Conservation (phyloP, 2,797 vertebrate species). For the Pelobates cultripes region DNA sequence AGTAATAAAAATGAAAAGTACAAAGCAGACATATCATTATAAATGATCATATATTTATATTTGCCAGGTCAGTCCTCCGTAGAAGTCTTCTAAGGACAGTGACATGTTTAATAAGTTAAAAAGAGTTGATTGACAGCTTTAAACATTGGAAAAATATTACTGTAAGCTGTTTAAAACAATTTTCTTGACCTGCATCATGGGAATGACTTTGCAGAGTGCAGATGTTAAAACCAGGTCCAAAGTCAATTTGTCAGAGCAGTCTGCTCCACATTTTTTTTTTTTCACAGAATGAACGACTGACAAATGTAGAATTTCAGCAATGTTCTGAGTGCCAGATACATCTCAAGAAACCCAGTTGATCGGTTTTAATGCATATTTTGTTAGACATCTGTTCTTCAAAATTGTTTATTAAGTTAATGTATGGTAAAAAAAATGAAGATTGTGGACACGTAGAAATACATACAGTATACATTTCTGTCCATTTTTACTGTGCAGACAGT, state of each 20-base stretch:
- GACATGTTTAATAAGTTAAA: conserved; percentile 24
- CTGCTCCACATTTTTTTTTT: neutral
- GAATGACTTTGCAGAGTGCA: conserved; percentile 23
- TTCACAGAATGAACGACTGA: neutral
- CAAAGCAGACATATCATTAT: neutral
- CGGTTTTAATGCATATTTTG: no score
- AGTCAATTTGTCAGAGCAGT: conserved; percentile 31
- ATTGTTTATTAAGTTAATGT: no score
- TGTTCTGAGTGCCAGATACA: neutral
- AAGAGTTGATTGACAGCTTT: conserved; percentile 20
- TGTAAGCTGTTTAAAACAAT: conserved; percentile 33
- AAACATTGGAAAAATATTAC: conserved; percentile 33
- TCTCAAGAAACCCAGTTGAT: neutral
- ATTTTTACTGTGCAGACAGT: no score
- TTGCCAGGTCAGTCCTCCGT: conserved; percentile 15
- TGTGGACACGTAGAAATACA: no score
- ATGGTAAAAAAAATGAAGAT: no score
- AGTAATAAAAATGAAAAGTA: neutral
- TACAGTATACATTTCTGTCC: no score
- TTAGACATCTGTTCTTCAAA: no score
- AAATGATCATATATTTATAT: neutral
- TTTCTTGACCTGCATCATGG: conserved; percentile 22
- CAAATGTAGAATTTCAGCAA: neutral
- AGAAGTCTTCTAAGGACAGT: conserved; percentile 28
- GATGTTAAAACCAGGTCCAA: conserved; percentile 4